Evolutionary conservation across 2,888 invertebrate genomes (phyloP).

Genomic region (Cheilosia grossa): DNA sequence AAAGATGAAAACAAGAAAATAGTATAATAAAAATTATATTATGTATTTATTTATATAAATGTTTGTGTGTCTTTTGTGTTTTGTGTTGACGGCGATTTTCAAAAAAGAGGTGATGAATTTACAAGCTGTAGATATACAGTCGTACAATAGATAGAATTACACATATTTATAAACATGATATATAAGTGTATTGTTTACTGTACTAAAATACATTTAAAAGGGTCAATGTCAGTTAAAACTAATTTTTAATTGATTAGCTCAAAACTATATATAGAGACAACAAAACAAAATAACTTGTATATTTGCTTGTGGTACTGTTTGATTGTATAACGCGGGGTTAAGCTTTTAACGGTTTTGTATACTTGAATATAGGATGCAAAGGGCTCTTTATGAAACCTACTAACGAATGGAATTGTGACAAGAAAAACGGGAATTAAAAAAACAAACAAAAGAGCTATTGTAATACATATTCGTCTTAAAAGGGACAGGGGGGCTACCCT

Average conservation of each 20-base stretch:
- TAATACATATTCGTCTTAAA: slow-evolving; percentile 9
- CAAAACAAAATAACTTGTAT: not conserved
- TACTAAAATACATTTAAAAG: slow-evolving; percentile 64
- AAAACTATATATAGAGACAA: slow-evolving; percentile 10
- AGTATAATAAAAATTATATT: slow-evolving; percentile 24
- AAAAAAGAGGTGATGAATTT: slow-evolving; percentile 45
- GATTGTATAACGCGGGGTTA: slow-evolving; percentile 48
- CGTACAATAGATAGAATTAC: slow-evolving; percentile 24
- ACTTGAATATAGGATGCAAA: slow-evolving; percentile 41
- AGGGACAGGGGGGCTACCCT: slow-evolving; percentile 50
- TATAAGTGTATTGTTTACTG: slow-evolving; percentile 31
- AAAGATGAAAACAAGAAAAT: slow-evolving; percentile 20
- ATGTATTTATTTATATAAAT: slow-evolving; percentile 15
- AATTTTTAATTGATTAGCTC: slow-evolving; percentile 26
- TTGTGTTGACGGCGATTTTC: slow-evolving; percentile 51
- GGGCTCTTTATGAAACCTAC: slow-evolving; percentile 46
- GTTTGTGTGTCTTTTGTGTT: slow-evolving; percentile 35
- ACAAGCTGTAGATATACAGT: slow-evolving; percentile 44
- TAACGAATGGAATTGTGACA: slow-evolving; percentile 31
- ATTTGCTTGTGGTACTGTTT: slow-evolving; percentile 35
- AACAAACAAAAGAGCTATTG: not conserved
- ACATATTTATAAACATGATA: slow-evolving; percentile 5
- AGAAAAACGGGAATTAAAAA: slow-evolving; percentile 24
- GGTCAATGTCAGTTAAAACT: slow-evolving; percentile 65
- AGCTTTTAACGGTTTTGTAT: slow-evolving; percentile 31